These are phyloP conservation scores for Taenaris catops DNA, from an alignment of 2,888 invertebrate genomes.

Conservation along the genomic window DNA sequence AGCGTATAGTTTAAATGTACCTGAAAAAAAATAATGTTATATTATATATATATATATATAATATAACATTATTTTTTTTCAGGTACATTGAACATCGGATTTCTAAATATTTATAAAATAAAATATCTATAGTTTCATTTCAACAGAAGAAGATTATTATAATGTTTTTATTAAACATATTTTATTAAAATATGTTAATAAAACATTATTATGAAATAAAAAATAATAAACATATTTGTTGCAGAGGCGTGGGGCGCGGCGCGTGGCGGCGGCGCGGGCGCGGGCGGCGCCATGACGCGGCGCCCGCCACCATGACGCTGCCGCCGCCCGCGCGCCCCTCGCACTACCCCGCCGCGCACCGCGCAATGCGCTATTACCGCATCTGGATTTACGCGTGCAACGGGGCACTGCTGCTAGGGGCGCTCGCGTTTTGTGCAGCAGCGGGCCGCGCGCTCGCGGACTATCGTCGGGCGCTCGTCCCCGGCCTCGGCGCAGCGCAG, in stretches of 20 bases:
- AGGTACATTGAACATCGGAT: no score
- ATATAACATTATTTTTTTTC: no score
- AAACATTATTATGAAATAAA: no score
- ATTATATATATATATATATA: no score
- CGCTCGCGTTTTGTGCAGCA: constrained; percentile 88
- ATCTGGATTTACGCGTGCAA: constrained; percentile 97
- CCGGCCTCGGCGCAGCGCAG: constrained; percentile 87
- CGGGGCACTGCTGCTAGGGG: constrained; percentile 90
- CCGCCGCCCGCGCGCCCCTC: constrained; percentile 79
- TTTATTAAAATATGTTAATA: no score
- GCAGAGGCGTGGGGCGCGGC: constrained; percentile 78
- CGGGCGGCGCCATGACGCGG: constrained; percentile 78
- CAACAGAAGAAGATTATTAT: no score
- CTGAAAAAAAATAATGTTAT: no score
- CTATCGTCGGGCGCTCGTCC: constrained; percentile 85
- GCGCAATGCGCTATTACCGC: constrained; percentile 89
- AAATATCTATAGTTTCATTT: no score
- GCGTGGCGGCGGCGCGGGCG: constrained; percentile 78
- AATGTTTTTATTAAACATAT: no score
- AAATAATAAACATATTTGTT: no score
- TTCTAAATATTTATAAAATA: no score
- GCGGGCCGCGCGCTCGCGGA: constrained; percentile 86
- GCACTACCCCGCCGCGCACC: constrained; percentile 77
- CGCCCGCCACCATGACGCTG: constrained; percentile 79
- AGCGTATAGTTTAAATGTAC: no score